Evolutionary conservation across 2,113 vertebrate genomes (phyloP).

Genomic region (Rhinolophus sinicus): DNA sequence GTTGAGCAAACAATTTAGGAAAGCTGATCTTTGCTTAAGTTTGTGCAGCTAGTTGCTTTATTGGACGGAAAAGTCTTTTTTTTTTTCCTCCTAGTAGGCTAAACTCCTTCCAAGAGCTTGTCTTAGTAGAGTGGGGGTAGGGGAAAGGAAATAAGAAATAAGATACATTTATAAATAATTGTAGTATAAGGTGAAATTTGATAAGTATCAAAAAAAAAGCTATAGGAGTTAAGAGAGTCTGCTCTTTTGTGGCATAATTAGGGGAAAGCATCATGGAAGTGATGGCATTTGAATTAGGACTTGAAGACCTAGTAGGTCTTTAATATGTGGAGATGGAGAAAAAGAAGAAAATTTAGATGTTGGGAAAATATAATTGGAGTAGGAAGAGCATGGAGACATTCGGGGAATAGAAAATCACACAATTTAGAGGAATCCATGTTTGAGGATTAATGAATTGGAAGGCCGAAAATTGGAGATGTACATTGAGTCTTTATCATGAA

Average conservation of each 20-base stretch:
- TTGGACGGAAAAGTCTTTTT: background rate
- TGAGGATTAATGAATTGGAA: background rate
- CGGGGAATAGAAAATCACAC: background rate
- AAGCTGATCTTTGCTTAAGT: background rate
- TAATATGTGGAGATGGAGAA: background rate
- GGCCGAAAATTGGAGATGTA: background rate
- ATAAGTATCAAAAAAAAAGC: background rate
- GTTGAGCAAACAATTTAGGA: background rate
- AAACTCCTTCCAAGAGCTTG: background rate
- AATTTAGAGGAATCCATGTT: background rate
- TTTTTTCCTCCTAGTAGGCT: background rate
- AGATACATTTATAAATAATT: background rate
- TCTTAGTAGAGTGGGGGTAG: background rate
- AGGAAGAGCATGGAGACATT: background rate
- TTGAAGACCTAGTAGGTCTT: background rate
- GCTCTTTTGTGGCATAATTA: conserved; percentile 8
- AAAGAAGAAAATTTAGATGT: background rate
- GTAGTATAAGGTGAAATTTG: background rate
- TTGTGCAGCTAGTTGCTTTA: background rate
- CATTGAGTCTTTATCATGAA: background rate
- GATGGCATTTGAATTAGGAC: background rate
- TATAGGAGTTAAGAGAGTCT: background rate
- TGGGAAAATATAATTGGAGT: background rate
- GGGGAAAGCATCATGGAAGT: background rate
- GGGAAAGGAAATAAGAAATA: background rate